Evolutionary conservation across 1,140 invertebrate genomes (phyloP).

Genomic region (Cheumatopsyche charites): DNA sequence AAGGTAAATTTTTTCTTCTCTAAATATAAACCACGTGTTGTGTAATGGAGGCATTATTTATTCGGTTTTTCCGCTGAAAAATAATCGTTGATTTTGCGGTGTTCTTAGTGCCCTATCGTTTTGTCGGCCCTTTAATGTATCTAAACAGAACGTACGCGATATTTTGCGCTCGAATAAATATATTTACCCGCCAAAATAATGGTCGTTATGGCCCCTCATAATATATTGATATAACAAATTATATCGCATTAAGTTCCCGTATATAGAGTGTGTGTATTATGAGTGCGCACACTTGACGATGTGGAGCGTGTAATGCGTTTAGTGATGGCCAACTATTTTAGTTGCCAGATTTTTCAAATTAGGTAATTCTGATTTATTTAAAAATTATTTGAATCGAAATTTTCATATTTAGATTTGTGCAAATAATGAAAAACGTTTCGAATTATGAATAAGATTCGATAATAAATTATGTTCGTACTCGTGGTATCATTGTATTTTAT

Average conservation of each 20-base stretch:
- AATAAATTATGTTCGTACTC: too few relatives aligned
- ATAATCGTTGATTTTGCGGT: slow-evolving; percentile 2
- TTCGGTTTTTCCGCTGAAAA: too few relatives aligned
- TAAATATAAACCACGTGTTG: too few relatives aligned
- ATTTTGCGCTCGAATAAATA: slow-evolving; percentile 35
- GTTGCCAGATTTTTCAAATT: neutral
- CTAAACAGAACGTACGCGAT: slow-evolving; percentile 11
- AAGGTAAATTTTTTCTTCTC: too few relatives aligned
- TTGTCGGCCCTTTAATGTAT: neutral
- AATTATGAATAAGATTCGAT: too few relatives aligned
- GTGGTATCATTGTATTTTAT: too few relatives aligned
- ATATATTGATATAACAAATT: slow-evolving; percentile 41
- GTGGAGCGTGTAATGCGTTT: slow-evolving; percentile 32
- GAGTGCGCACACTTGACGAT: slow-evolving; percentile 7
- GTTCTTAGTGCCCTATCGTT: neutral
- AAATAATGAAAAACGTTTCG: too few relatives aligned
- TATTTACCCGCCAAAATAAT: slow-evolving; percentile 28
- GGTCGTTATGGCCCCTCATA: slow-evolving; percentile 34
- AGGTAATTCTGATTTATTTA: too few relatives aligned
- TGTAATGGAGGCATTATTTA: too few relatives aligned
- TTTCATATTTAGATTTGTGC: too few relatives aligned
- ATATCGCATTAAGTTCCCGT: slow-evolving; percentile 33
- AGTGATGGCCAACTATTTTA: slow-evolving; percentile 18
- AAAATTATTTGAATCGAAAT: too few relatives aligned
- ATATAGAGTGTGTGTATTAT: too few relatives aligned